Base-by-base conservation (phyloP, 2,797 vertebrate genomes). In the Pipistrellus pygmaeus region DNA sequence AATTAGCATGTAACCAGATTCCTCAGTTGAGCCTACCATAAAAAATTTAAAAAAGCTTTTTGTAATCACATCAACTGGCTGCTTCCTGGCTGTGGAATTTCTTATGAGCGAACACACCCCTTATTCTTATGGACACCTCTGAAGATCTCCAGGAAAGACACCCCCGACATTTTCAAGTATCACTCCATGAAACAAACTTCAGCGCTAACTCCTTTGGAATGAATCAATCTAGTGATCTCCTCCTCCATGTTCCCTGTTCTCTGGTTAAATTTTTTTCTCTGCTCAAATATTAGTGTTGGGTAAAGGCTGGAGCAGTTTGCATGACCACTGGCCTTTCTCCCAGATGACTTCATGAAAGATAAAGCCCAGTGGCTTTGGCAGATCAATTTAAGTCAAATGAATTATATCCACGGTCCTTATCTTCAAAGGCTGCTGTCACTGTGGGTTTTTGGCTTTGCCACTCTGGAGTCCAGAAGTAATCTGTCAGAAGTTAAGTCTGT, bases 1-100 rank as follows among this genome's bases (percentile, higher is more conserved):
- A 94, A 97, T 97, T 97, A 96, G 5, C 35, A 94, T 97, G 97
- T 97, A 94, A 88, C 73, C 91, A 93, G 93, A 95, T 95, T 96
- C 82, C 3, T 97, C 66, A 64, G 62, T 55, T 92, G 60, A 96
- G 30, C 6, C n/a, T 96, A 94, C 95, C 76, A 91, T 95, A 95
- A 96, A 96, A 66, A 95, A 95, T 17, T 48, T 48, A 13, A 21
- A 96, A 96, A 69, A 95, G 5, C n/a, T 95, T 93, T 32, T 95
- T 88, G 76, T 97, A 94, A 97, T 97, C 89, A 92, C 41, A 95
- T 73, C 80, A 60, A 93, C 88, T 94, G 5, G 2, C 82, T 81
- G 91, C 91, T 89, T 97, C 3, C 0, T 91, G 86, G 82, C 81
- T 94, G 17, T 72, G 51, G 66, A 95, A 60, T 96, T 94, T 38